Conservation (phyloP, 2,113 vertebrate species). For the Grus americana region DNA sequence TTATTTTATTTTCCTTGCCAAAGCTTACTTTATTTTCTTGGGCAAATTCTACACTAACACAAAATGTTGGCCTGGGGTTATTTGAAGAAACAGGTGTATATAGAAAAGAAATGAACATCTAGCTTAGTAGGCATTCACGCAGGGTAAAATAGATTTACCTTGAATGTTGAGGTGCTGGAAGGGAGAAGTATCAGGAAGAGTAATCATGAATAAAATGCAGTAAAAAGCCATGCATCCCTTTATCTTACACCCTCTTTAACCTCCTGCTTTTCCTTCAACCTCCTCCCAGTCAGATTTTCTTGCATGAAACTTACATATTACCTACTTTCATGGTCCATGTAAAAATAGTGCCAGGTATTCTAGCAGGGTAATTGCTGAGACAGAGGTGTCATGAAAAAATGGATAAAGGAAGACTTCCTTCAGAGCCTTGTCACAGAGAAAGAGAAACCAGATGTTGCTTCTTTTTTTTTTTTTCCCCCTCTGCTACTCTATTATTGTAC, state of each 20-base stretch:
- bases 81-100: neutral
- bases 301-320: neutral
- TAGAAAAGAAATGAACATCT: neutral
- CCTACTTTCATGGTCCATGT: neutral
- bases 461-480: too few relatives aligned
- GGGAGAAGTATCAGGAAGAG: neutral
- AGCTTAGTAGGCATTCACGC: neutral
- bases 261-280: neutral
- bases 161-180: neutral
- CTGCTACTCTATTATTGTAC: neutral
- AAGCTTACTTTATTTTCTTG: conserved; percentile 5
- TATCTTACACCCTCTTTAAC: neutral
- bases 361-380: neutral
- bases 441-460: neutral
- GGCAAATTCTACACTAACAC: neutral
- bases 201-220: neutral
- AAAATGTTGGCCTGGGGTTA: neutral
- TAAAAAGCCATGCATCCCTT: neutral
- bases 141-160: neutral
- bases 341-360: neutral
- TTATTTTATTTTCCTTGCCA: neutral
- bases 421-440: neutral
- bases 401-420: neutral
- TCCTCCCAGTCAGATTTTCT: neutral
- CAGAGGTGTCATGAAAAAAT: neutral